Evolutionary conservation across 2,797 vertebrate genomes (phyloP), one percentile per base, ranked within the genome.

Genomic region (Carapus acus): DNA sequence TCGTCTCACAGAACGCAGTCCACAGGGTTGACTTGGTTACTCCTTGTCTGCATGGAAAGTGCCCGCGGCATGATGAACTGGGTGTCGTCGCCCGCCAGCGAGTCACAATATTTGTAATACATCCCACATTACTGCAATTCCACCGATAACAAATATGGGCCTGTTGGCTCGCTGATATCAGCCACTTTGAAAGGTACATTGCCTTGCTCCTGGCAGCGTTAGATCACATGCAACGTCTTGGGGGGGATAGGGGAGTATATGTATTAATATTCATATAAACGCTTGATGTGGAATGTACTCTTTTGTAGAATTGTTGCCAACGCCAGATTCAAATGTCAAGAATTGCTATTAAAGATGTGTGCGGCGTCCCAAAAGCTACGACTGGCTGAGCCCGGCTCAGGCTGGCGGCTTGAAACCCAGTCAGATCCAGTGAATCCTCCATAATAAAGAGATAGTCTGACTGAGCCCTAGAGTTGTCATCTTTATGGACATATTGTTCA

Each of bases 101-200:
- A 69, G 40, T 50, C 36, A 36, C 36, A 62, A 56, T 20, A 47
- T 68, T 63, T 48, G 31, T 27, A 48, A 2, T 15, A 49, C 51
- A 17, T 12, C 39, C 39, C 39, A 18, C 43, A 52, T 61, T 61
- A 71, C 62, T 62, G 54, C 42, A 47, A 43, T 9, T 49, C 56
- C 46, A 31, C 33, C 14, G 33, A 9, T 13, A 47, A 57, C 34
- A 49, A 19, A 54, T 27, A 33, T 50, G 9, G n/a, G 15, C 2
- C 43, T 12, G 31, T 29, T 16, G 17, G 43, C 43, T 18, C 11
- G 24, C 43, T 29, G 16, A 18, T 20, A 31, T 41, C 22, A 34
- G 53, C 53, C 33, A 13, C 40, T 48, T 48, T 51, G 11, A 50
- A 48, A 36, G 55, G 34, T 54, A 14, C 21, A 64, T 19, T 41